Evolutionary conservation across 2,113 vertebrate species (phyloP), one percentile per base, ranked within the genome.

Genomic region (Cynoglossus semilaevis): DNA sequence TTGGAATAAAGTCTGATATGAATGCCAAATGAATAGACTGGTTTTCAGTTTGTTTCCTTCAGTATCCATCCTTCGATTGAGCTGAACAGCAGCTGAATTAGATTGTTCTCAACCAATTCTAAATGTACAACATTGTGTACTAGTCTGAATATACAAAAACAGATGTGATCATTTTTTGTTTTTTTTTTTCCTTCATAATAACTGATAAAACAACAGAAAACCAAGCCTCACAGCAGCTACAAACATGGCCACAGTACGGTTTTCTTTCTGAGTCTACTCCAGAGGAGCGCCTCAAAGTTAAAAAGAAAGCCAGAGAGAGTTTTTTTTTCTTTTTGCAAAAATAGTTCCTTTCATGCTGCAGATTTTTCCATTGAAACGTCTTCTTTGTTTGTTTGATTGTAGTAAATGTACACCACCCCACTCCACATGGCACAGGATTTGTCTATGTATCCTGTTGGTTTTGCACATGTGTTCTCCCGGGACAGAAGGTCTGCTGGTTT

Each of bases 401-500:
- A 7, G 44, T 67, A 50, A 73, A 59, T 58, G 50, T 54, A 65
- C 47, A 5, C 46, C 8, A 55, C 35, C 3, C 46, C 8, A 55
- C 35, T 58, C 44, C 7, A n/a, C 61, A 55, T 13, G 40, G 47
- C 72, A 48, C 16, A 45, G 7, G 69, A 42, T 70, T 68, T 73
- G 70, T 80, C 69, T 65, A 47, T 72, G 53, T 69, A 55, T 51
- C 1, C 63, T 49, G 55, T 63, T 62, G 63, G 58, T 62, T 71
- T 72, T 74, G 59, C 66, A 62, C 77, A 51, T 61, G 70, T 77
- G 63, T 37, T 54, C 70, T 72, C 76, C 7, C 0, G 44, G 64
- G 68, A 70, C 44, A 7, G 61, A 72, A 81, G 80, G 73, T 78
- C 73, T 76, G 56, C 59, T 63, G 58, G 65, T 67, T 75, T 63